Conservation (phyloP, 2,113 vertebrate genomes). For the Vidua macroura region DNA sequence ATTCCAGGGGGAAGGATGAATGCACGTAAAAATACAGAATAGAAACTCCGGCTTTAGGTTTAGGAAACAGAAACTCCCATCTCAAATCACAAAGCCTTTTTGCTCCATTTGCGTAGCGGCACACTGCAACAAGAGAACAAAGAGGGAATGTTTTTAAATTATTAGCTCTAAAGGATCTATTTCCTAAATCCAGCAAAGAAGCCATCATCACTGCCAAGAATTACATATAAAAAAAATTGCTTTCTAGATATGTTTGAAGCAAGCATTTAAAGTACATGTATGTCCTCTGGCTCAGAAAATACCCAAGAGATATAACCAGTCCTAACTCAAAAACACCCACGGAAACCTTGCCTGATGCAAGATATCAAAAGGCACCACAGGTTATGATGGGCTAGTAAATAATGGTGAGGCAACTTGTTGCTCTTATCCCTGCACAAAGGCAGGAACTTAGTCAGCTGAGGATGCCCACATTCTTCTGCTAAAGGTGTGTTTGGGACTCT, state of each 20-base stretch:
- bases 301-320: not conserved
- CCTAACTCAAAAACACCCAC: not conserved
- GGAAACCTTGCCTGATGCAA: not conserved
- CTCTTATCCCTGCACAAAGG: not conserved
- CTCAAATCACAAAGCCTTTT: too few relatives aligned
- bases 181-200: not conserved
- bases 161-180: not conserved
- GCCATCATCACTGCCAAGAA: not conserved
- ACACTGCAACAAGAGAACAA: not conserved
- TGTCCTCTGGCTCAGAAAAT: not conserved
- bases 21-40: too few relatives aligned
- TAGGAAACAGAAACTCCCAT: too few relatives aligned
- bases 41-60: too few relatives aligned
- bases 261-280: not conserved
- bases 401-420: fast-evolving
- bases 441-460: not conserved
- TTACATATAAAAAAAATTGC: not conserved
- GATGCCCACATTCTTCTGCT: not conserved
- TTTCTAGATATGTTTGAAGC: not conserved
- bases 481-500: not conserved
- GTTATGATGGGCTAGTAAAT: not conserved
- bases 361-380: not conserved
- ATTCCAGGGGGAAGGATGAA: too few relatives aligned
- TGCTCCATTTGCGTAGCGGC: too few relatives aligned
- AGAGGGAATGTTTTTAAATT: not conserved